A percentile compares a stretch with the other conserved stretches of the same genome.
Evolutionary conservation across 2,113 vertebrate species (phyloP).

Genomic region (Halichoerus grypus): DNA sequence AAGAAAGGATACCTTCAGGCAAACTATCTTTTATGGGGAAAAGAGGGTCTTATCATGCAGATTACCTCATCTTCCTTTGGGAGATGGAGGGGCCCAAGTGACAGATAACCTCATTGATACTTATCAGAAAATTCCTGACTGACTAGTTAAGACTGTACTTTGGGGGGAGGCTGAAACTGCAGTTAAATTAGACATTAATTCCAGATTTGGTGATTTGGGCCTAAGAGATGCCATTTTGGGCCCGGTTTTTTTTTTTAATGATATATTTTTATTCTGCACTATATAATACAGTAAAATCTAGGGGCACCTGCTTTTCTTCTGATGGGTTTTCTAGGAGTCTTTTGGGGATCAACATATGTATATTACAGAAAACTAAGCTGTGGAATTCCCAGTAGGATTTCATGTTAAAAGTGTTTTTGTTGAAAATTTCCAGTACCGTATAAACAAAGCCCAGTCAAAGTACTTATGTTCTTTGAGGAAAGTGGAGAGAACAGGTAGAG

Average conservation of each 20-base stretch:
- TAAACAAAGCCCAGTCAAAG: not conserved
- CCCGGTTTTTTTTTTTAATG: not conserved
- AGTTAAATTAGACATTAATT: not conserved
- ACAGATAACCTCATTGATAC: not conserved
- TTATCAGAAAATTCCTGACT: not conserved
- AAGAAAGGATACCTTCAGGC: not conserved
- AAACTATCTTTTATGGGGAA: not conserved
- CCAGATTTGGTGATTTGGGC: not conserved
- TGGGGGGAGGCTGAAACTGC: not conserved
- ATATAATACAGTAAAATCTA: not conserved
- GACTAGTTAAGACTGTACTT: not conserved
- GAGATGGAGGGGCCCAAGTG: not conserved
- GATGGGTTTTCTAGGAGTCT: not conserved
- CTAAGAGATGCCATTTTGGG: not conserved
- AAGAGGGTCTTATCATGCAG: not conserved
- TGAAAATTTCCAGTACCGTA: not conserved
- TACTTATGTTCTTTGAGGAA: not conserved
- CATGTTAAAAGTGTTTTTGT: not conserved
- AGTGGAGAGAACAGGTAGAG: not conserved
- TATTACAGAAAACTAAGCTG: not conserved
- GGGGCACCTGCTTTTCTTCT: not conserved
- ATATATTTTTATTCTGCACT: not conserved
- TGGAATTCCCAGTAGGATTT: not conserved
- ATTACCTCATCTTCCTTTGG: not conserved
- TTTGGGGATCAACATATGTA: not conserved